phyloP scores from a whole-genome alignment of 2,113 vertebrate species.

The Ptilorrhoa leucosticta region DNA sequence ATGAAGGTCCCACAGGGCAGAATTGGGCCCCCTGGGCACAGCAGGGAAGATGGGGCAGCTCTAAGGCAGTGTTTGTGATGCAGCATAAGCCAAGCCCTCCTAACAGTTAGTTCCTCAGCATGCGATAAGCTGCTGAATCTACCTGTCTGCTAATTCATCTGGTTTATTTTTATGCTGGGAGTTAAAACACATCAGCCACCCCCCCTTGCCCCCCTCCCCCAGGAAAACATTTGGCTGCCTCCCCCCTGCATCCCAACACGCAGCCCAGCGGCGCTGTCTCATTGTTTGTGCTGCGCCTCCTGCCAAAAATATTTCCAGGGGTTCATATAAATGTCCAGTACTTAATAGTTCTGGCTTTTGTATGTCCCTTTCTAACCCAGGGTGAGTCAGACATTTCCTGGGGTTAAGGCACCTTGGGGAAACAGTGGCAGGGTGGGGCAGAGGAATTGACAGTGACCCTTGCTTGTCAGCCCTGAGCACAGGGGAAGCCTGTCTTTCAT shows the following conservation, averaged over 20 bases:
- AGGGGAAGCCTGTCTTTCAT: not conserved
- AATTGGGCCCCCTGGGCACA: not conserved
- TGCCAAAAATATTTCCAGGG: slow-evolving; percentile 58
- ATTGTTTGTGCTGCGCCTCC: not conserved
- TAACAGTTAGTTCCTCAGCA: not conserved
- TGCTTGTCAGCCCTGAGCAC: accelerated
- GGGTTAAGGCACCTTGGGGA: not conserved
- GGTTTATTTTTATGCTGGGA: slow-evolving; percentile 47
- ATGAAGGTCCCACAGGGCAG: not conserved
- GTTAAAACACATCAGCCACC: not conserved
- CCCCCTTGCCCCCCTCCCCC: not conserved
- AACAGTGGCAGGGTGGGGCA: not conserved
- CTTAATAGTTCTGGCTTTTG: not conserved
- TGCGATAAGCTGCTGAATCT: slow-evolving; percentile 18
- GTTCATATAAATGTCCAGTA: slow-evolving; percentile 6
- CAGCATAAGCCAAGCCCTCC: not conserved
- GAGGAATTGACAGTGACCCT: not conserved
- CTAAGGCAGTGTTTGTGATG: not conserved
- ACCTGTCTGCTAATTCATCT: slow-evolving; percentile 48
- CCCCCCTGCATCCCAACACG: not conserved
- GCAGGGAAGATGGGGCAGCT: not conserved
- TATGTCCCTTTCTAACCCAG: not conserved
- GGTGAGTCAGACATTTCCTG: not conserved
- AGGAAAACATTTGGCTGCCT: slow-evolving; percentile 34
- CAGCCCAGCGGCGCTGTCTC: not conserved